These are phyloP conservation scores for Opisthocomus hoazin DNA, from an alignment of 2,113 vertebrate species.

Conservation along the genomic window DNA sequence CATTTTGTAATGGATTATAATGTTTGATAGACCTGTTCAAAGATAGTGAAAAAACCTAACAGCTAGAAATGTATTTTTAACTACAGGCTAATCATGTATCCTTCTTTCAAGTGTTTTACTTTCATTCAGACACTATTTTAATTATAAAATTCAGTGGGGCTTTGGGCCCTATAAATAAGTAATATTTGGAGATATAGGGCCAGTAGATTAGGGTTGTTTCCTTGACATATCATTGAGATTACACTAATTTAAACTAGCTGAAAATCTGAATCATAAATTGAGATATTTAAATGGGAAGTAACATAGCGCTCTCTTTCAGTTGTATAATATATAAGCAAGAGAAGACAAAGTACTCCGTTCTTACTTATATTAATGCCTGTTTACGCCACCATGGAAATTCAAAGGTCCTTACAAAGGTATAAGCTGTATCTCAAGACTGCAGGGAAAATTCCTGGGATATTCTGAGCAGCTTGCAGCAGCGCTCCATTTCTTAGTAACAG, in stretches of 20 bases:
- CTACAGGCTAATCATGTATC: not conserved
- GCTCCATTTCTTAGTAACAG: not conserved
- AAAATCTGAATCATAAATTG: not conserved
- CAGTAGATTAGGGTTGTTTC: not conserved
- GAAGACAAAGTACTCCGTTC: not conserved
- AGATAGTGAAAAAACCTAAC: not conserved
- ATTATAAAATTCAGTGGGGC: not conserved
- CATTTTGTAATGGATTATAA: not conserved
- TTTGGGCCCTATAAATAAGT: not conserved
- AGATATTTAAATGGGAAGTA: not conserved
- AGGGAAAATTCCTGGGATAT: not conserved
- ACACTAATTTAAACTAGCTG: not conserved
- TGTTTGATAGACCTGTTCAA: not conserved
- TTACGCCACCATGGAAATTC: not conserved
- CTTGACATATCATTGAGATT: not conserved
- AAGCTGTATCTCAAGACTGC: not conserved
- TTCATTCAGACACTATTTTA: not conserved
- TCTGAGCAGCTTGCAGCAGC: not conserved
- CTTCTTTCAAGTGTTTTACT: not conserved
- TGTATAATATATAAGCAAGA: not conserved
- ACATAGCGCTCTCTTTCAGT: not conserved
- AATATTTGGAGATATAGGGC: not conserved
- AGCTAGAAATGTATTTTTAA: not conserved
- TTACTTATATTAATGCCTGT: not conserved
- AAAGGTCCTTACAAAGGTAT: not conserved